Evolutionary conservation across 2,888 invertebrate species (phyloP).

Genomic region (Hydroisotoma schaefferi): DNA sequence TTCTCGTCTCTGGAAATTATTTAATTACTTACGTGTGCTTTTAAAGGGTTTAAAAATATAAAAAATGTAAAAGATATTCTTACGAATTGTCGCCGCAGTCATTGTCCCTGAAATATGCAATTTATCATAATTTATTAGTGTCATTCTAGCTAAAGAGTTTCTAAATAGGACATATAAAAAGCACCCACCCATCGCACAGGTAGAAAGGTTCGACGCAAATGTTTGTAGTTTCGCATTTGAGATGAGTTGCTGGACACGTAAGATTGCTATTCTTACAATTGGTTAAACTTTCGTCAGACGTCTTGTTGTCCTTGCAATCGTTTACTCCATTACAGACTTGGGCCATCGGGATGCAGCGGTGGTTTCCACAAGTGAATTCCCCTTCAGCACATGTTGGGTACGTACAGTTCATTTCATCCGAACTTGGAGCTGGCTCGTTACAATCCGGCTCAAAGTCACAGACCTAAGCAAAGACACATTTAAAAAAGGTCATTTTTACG

Average conservation of each 20-base stretch:
- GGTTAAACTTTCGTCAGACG: slow-evolving; percentile 86
- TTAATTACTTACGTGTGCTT: neutral
- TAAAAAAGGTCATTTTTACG: too few relatives aligned
- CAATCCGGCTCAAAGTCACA: slow-evolving; percentile 23
- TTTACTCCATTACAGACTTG: slow-evolving; percentile 90
- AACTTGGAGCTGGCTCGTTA: slow-evolving; percentile 4
- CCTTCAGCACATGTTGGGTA: slow-evolving; percentile 88
- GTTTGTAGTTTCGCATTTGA: slow-evolving; percentile 89
- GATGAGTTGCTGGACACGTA: slow-evolving; percentile 82
- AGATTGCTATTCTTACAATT: slow-evolving; percentile 73
- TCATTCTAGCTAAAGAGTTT: slow-evolving; percentile 1
- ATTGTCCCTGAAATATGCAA: slow-evolving; percentile 1
- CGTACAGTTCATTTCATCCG: slow-evolving; percentile 70
- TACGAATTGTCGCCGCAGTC: slow-evolving; percentile 68
- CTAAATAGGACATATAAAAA: neutral
- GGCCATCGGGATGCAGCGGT: slow-evolving; percentile 81
- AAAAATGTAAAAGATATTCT: neutral
- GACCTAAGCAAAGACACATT: too few relatives aligned
- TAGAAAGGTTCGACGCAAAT: slow-evolving; percentile 97
- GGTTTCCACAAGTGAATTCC: slow-evolving; percentile 91
- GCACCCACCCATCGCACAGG: slow-evolving; percentile 77
- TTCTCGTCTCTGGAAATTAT: slow-evolving; percentile 66
- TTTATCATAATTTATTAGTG: neutral
- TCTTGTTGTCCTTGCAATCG: slow-evolving; percentile 87
- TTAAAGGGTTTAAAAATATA: neutral